Conservation (phyloP, 37 sponge, comb jelly and placozoan species). For the Axinella damicornis region DNA sequence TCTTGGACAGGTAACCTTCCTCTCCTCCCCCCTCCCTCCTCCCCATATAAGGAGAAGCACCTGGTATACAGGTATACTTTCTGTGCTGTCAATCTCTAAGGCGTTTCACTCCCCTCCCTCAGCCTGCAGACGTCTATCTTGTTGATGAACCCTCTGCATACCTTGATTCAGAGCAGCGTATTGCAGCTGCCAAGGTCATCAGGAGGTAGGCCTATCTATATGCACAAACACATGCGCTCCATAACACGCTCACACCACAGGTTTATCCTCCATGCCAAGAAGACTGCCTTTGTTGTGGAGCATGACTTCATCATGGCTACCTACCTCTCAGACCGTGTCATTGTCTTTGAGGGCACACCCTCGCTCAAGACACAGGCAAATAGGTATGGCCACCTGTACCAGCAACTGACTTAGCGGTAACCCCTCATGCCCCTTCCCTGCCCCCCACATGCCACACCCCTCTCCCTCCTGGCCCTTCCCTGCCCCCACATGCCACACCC, state of each 20-base stretch:
- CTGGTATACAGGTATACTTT: no score
- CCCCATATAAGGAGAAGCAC: background rate
- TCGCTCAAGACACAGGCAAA: conserved; percentile 85
- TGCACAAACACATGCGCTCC: background rate
- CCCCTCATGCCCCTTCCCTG: no score
- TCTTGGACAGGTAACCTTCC: conserved; percentile 83
- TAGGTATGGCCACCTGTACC: conserved; percentile 38
- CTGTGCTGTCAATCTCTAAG: no score
- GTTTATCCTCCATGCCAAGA: conserved; percentile 99
- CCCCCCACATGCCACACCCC: no score
- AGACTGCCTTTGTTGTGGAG: conserved; percentile 99
- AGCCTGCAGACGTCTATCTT: conserved; percentile 98
- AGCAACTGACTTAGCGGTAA: no score
- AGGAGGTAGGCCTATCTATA: conserved; percentile 71
- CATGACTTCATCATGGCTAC: conserved; percentile 99
- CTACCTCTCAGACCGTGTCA: conserved; percentile 96
- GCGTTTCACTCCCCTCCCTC: background rate
- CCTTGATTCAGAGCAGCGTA: conserved; percentile 98
- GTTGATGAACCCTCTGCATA: conserved; percentile 99
- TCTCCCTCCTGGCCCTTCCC: no score
- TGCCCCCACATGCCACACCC: no score
- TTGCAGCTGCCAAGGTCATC: conserved; percentile 96
- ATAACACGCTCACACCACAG: conserved; percentile 24
- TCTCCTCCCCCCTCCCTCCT: no score
- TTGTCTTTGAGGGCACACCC: conserved; percentile 98